Percentiles rank a stretch among this genome's conserved stretches.
These are phyloP conservation scores for Lamellibrachia satsuma DNA, from an alignment of 2,888 invertebrate species.

Conservation along the genomic window DNA sequence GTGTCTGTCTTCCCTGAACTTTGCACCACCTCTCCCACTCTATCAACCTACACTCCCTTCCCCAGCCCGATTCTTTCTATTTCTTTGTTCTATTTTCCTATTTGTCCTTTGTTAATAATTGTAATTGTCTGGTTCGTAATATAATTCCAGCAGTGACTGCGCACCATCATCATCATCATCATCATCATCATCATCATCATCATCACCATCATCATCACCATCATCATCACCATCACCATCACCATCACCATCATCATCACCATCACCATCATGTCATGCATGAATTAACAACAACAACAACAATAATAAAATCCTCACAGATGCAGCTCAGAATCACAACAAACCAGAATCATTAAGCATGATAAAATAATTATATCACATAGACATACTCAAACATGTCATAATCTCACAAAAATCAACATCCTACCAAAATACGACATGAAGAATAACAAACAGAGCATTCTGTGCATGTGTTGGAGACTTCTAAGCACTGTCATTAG, in stretches of 20 bases:
- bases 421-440: not conserved
- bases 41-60: not conserved
- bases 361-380: not conserved
- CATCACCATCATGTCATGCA: not conserved
- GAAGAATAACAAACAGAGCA: not conserved
- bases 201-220: constrained; percentile 21
- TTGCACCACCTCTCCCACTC: not conserved
- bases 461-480: not conserved
- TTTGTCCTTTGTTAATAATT: too few relatives aligned
- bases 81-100: too few relatives aligned
- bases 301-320: too few relatives aligned
- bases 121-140: too few relatives aligned
- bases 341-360: too few relatives aligned
- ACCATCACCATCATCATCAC: constrained; percentile 21
- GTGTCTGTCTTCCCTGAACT: not conserved
- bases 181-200: constrained; percentile 21
- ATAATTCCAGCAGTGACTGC: too few relatives aligned
- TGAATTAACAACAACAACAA: too few relatives aligned
- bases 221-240: constrained; percentile 19
- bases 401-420: constrained; percentile 7
- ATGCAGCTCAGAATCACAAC: too few relatives aligned
- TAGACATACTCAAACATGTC: not conserved
- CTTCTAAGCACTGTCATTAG: not conserved
- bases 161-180: constrained; percentile 25
- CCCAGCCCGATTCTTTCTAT: not conserved